phyloP scores from a whole-genome alignment of 2,113 vertebrate genomes.

The Podilymbus podiceps region DNA sequence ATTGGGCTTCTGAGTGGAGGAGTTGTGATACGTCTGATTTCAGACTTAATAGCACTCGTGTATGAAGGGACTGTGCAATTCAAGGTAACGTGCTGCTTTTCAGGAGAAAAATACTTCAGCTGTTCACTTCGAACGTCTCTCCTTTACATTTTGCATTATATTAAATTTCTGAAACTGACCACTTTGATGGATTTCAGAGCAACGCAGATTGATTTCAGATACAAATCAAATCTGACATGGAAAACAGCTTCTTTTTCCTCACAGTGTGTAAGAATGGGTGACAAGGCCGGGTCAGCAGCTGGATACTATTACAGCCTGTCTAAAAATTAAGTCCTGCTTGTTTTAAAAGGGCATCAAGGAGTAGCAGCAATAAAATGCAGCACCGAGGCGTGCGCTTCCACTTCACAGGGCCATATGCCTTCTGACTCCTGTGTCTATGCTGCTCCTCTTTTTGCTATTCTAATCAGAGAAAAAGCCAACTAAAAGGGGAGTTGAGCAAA shows the following conservation, averaged over 20 bases:
- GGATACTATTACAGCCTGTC: conserved; percentile 26
- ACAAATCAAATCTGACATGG: conserved; percentile 11
- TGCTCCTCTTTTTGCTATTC: background rate
- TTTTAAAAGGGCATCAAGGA: background rate
- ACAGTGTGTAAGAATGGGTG: background rate
- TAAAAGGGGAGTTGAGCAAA: background rate
- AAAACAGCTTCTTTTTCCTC: conserved; percentile 13
- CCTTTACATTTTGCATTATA: background rate
- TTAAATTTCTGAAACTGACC: conserved; percentile 31
- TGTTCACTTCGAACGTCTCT: background rate
- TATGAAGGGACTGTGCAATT: background rate
- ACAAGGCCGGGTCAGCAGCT: conserved; percentile 15
- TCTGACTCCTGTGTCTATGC: background rate
- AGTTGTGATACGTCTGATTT: background rate
- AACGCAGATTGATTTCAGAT: conserved; percentile 14
- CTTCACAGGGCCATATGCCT: background rate
- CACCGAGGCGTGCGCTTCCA: background rate
- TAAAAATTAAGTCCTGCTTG: background rate
- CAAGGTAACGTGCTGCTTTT: background rate
- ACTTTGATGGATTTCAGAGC: conserved; percentile 25
- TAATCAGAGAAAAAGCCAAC: background rate
- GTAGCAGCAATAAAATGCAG: background rate
- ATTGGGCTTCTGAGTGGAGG: background rate
- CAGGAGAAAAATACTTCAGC: background rate
- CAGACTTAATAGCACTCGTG: background rate